Conservation (phyloP, 53 echinoderm and acorn worm species). For the Glandiceps talaboti region DNA sequence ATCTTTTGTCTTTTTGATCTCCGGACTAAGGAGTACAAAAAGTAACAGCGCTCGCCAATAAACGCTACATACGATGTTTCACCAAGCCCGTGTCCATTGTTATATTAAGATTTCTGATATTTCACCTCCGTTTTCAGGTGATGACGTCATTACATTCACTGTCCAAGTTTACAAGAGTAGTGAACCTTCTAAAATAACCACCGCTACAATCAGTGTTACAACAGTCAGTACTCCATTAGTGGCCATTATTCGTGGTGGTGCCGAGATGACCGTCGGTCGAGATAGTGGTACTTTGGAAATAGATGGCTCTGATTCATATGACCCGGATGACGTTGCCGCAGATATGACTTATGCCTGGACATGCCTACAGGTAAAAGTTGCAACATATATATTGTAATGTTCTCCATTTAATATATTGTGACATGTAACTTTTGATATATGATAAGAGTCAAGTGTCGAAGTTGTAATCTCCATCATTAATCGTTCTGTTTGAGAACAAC, state of each 20-base stretch:
- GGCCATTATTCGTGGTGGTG: conserved; percentile 53
- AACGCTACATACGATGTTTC: too few species aligned
- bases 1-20: too few species aligned
- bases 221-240: conserved; percentile 53
- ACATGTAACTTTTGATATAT: too few species aligned
- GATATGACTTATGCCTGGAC: conserved; percentile 65
- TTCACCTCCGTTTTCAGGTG: conserved; percentile 36
- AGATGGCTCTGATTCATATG: conserved; percentile 39
- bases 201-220: conserved; percentile 38
- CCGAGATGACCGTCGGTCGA: conserved; percentile 63
- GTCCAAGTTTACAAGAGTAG: conserved; percentile 73
- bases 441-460: too few species aligned
- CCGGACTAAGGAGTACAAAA: too few species aligned
- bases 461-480: too few species aligned
- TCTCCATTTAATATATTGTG: too few species aligned
- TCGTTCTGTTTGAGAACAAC: too few species aligned
- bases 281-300: conserved; percentile 45
- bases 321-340: conserved; percentile 63
- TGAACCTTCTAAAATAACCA: conserved; percentile 27
- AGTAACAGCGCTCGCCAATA: too few species aligned
- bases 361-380: conserved; percentile 66
- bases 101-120: too few species aligned
- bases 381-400: too few species aligned
- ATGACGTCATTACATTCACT: conserved; percentile 48
- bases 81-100: too few species aligned